Evolutionary conservation across 1,140 invertebrate species (phyloP).

Genomic region (Papilio dardanus): DNA sequence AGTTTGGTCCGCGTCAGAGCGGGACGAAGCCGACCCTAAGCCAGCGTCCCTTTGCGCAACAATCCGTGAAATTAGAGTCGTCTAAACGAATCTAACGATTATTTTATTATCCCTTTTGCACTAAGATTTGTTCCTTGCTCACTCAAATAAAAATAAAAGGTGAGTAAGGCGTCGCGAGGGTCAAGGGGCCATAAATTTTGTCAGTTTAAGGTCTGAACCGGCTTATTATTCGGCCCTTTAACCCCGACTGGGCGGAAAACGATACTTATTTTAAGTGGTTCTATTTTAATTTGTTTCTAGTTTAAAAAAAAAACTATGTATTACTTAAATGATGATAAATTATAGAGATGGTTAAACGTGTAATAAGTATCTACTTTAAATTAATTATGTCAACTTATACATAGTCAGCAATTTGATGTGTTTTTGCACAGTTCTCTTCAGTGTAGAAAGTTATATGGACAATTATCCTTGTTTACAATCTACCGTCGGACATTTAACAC

Average conservation of each 20-base stretch:
- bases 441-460: no score
- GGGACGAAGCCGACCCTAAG: constrained; percentile 60
- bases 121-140: constrained; percentile 82
- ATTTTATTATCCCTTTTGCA: constrained; percentile 82
- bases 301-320: no score
- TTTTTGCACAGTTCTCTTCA: no score
- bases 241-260: constrained; percentile 44
- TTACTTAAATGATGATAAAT: no score
- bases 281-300: background rate
- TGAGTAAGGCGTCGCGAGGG: constrained; percentile 77
- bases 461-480: background rate
- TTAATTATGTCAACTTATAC: no score
- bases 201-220: constrained; percentile 66
- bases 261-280: constrained; percentile 36
- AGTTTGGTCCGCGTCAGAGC: constrained; percentile 40
- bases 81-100: constrained; percentile 82
- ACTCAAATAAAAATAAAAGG: constrained; percentile 82
- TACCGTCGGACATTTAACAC: background rate
- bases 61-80: constrained; percentile 80
- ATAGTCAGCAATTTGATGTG: no score
- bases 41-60: constrained; percentile 76
- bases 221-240: constrained; percentile 76
- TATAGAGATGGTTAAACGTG: no score
- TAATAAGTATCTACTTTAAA: no score
- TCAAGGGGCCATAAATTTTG: constrained; percentile 77